Percentiles rank a stretch among this genome's conserved stretches.
These are phyloP conservation scores for Megalurothrips usitatus DNA, from an alignment of 2,888 invertebrate genomes.

Conservation along the genomic window DNA sequence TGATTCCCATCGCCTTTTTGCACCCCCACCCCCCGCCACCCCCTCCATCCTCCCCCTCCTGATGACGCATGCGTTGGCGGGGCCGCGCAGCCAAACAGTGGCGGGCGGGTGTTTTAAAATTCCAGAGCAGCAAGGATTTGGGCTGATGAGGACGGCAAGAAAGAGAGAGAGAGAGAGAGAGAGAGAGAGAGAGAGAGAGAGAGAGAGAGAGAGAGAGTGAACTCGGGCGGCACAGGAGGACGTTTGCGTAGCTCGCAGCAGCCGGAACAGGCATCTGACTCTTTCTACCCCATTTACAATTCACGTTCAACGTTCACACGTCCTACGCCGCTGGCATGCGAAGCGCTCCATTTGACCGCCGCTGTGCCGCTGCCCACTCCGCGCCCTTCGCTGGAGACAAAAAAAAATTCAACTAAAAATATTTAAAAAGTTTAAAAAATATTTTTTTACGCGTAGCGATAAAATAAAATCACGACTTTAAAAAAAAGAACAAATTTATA, in stretches of 20 bases:
- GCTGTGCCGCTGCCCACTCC: background rate
- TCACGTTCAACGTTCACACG: no score
- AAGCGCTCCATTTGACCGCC: no score
- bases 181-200: background rate
- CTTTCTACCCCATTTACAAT: no score
- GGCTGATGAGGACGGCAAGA: background rate
- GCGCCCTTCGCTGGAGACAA: background rate
- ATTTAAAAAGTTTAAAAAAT: no score
- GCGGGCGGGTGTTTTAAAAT: slow-evolving; percentile 5
- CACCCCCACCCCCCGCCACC: no score
- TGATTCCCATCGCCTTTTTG: slow-evolving; percentile 6
- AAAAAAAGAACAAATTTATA: no score
- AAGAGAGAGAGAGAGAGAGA: background rate
- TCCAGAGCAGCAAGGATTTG: background rate
- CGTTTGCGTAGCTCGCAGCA: no score
- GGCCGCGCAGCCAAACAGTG: background rate
- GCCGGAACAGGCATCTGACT: no score
- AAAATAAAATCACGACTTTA: no score
- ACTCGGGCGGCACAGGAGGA: background rate
- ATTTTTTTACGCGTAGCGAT: no score
- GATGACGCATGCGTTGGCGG: background rate
- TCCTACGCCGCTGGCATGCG: no score
- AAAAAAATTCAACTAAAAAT: background rate
- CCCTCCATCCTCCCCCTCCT: background rate
- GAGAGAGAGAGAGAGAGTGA: background rate